Base-by-base conservation (phyloP, 2,888 invertebrate genomes). In the Pomacea canaliculata region DNA sequence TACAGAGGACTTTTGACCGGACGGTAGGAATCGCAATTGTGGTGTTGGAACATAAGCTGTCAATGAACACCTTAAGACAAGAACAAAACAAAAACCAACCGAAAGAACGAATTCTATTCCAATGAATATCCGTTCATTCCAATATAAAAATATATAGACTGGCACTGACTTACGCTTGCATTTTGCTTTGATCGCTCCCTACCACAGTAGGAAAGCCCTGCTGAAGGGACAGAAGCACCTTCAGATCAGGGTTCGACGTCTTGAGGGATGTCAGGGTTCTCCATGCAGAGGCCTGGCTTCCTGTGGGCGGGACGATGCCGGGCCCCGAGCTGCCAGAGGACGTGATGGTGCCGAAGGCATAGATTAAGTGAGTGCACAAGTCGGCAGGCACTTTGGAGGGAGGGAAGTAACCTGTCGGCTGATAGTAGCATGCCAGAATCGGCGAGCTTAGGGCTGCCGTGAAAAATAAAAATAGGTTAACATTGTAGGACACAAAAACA, bases 311-410 rank as follows among this genome's bases (percentile, higher is more conserved):
- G 16, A 59, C 62, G 68, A 80, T 66, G 27, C 27, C 70, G 7
- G 56, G 37, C 3, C 68, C 49, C 9, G 73, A 18, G 70, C 69
- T 73, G 66, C 74, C 71, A 13, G 56, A 68, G 10, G 8, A 23
- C 9, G 72, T 74, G 13, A 82, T 59, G 56, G 49, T 70, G n/a
- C 77, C 82, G 73, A 81, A 83, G 13, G 82, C 81, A 66, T 78
- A 81, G 46, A 80, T 76, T 49, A 83, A 67, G 49, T 83, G 82
- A 7, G 81, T 80, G 69, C 82, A 83, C 23, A 78, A 27, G 18
- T 76, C 27, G n/a, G 70, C 77, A 16, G 81, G 81, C 37, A 81
- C 79, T 51, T 65, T 65, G 23, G 71, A 48, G 12, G 73, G 67
- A 10, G 76, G 78, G n/a, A 83, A 78, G 67, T 73, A 77, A 3